Conservation (phyloP, 2,797 vertebrate species). For the Sebastes iracundus region DNA sequence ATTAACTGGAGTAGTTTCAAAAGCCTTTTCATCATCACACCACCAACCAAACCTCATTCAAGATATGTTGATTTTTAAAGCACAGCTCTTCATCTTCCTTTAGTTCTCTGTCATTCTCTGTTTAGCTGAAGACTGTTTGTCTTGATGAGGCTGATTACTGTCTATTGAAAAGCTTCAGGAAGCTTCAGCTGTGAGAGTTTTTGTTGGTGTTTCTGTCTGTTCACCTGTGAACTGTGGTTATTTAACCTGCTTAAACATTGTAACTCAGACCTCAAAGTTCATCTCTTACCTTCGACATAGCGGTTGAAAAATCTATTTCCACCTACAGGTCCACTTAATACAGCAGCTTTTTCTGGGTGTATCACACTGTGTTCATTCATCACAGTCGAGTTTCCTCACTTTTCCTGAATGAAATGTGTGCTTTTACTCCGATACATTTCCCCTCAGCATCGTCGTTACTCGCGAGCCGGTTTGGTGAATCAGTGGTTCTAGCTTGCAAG, state of each 20-base stretch:
- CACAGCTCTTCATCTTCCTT: not conserved
- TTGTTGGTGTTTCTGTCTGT: not conserved
- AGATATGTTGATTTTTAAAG: conserved; percentile 1
- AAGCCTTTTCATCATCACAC: not conserved
- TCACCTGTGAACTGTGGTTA: not conserved
- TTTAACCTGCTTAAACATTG: no score
- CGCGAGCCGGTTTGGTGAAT: no score
- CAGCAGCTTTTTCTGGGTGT: no score
- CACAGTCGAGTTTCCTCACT: no score
- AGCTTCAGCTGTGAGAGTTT: not conserved
- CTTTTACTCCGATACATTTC: no score
- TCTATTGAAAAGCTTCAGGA: not conserved
- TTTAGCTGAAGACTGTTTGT: no score
- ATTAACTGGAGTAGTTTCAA: conserved; percentile 36
- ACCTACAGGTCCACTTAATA: fast-evolving
- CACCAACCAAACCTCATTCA: not conserved
- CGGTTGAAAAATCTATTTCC: no score
- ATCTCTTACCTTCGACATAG: not conserved
- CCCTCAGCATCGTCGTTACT: no score
- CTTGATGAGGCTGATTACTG: not conserved
- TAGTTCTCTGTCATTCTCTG: not conserved
- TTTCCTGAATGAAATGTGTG: no score
- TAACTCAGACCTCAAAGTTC: not conserved
- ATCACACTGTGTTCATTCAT: no score
- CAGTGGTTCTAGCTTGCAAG: no score